Percentiles rank a stretch among this genome's conserved stretches.
Conservation (phyloP, 2,888 invertebrate species). For the Cyclophora albipunctata region DNA sequence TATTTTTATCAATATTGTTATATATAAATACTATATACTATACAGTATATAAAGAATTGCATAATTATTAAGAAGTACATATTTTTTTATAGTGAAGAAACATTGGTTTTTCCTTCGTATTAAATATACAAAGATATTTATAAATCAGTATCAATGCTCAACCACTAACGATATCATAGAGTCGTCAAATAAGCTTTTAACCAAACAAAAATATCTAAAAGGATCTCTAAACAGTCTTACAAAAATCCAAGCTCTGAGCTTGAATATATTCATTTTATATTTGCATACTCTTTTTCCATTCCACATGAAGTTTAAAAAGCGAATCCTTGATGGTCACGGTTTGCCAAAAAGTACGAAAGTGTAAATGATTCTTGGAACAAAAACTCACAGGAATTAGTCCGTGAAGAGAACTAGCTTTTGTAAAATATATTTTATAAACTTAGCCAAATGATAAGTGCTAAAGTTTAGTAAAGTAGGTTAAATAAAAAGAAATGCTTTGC, state of each 20-base stretch:
- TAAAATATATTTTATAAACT: too few species aligned
- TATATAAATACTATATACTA: too few species aligned
- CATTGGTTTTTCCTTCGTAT: background rate
- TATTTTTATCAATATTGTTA: too few species aligned
- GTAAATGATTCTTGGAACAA: constrained; percentile 2
- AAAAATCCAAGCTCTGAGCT: too few species aligned
- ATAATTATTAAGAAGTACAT: background rate
- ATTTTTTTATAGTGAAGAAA: background rate
- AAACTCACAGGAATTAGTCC: constrained; percentile 5
- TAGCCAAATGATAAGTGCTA: too few species aligned
- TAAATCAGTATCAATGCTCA: too few species aligned
- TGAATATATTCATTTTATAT: constrained; percentile 8
- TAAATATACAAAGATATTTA: background rate
- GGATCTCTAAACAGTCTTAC: too few species aligned
- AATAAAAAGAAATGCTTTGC: too few species aligned
- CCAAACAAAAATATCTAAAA: background rate
- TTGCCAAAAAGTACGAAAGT: constrained; percentile 3
- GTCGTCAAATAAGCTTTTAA: background rate
- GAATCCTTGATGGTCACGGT: constrained; percentile 1
- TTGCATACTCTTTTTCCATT: constrained; percentile 3
- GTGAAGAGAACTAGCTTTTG: too few species aligned
- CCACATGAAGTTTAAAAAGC: constrained; percentile 5
- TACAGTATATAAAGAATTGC: background rate
- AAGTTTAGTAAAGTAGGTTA: too few species aligned
- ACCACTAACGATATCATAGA: background rate